Conservation (phyloP, 2,888 invertebrate species). For the Myopa tessellatipennis region DNA sequence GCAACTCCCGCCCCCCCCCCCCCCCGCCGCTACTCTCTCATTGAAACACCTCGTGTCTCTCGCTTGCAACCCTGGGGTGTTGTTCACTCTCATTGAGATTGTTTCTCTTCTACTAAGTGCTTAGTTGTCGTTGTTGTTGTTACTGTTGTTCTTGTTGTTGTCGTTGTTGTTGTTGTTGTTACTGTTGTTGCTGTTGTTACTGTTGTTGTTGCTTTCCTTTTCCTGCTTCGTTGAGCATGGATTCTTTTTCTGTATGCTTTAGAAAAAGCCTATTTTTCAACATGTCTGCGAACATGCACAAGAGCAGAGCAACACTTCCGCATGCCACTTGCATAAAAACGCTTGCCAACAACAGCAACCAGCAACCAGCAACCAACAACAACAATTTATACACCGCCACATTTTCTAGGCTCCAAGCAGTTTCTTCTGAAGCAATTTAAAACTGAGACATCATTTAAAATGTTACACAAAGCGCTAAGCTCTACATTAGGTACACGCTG, state of each 20-base stretch:
- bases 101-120: too few relatives aligned
- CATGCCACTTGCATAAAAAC: slow-evolving; percentile 24
- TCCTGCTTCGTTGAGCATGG: background rate
- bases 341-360: slow-evolving; percentile 9
- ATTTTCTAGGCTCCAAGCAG: background rate
- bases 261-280: slow-evolving; percentile 27
- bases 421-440: slow-evolving; percentile 15
- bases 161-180: too few relatives aligned
- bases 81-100: too few relatives aligned
- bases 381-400: slow-evolving; percentile 7
- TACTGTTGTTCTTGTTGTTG: too few relatives aligned
- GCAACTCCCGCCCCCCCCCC: background rate
- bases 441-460: slow-evolving; percentile 33
- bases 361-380: too few relatives aligned
- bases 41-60: background rate
- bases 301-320: slow-evolving; percentile 34
- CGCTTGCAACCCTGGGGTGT: too few relatives aligned
- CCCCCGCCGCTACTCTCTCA: background rate
- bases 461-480: background rate
- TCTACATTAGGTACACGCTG: background rate
- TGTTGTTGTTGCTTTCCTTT: background rate
- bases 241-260: background rate
- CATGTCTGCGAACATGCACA: slow-evolving; percentile 37
- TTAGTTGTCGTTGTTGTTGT: background rate
- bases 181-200: background rate